Conservation (phyloP, 2,113 vertebrate species). For the Dasyprocta punctata region DNA sequence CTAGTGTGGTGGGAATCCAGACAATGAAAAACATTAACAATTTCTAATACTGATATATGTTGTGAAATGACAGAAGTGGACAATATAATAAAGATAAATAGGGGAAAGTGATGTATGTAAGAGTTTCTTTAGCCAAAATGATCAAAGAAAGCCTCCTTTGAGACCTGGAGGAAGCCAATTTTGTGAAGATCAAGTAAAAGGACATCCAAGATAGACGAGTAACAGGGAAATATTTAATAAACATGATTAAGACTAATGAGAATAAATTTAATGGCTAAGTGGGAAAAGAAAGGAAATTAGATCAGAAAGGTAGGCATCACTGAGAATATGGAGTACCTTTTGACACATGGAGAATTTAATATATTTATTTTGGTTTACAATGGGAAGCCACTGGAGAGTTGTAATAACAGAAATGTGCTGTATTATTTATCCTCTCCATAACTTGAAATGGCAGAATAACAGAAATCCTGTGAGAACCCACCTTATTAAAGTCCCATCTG, state of each 20-base stretch:
- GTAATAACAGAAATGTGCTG: background rate
- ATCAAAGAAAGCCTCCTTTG: background rate
- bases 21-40: background rate
- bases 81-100: background rate
- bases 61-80: background rate
- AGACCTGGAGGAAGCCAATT: background rate
- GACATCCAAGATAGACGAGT: background rate
- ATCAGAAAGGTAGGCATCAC: background rate
- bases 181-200: background rate
- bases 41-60: background rate
- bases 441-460: conserved; percentile 19
- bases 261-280: background rate
- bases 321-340: background rate
- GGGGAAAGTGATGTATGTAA: background rate
- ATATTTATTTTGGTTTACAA: background rate
- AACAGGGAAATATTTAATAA: background rate
- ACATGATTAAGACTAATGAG: background rate
- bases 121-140: background rate
- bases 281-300: background rate
- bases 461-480: conserved; percentile 52
- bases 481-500: conserved; percentile 67
- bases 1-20: background rate
- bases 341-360: background rate
- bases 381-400: background rate
- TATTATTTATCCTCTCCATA: conserved; percentile 23